A percentile compares a stretch with the other conserved stretches of the same genome.
phyloP scores from a whole-genome alignment of 2,113 vertebrate species.

The Nibea coibor region DNA sequence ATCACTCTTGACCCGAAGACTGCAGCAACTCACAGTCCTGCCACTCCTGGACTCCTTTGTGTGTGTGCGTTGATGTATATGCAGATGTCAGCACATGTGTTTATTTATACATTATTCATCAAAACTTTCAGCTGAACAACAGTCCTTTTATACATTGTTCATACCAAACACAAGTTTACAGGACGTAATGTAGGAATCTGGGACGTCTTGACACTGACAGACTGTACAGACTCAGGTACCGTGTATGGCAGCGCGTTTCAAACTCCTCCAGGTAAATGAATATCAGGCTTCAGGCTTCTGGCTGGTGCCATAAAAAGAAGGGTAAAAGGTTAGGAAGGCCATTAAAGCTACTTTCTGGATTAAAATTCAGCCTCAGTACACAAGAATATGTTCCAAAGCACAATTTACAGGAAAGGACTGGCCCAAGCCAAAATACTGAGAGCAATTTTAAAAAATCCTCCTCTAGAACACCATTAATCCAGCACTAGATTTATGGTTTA shows the following conservation, averaged over 20 bases:
- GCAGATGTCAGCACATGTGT: conserved; percentile 41
- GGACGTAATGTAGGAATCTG: not conserved
- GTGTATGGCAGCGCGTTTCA: conserved; percentile 7
- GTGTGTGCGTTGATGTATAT: not conserved
- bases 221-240: not conserved
- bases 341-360: conserved; percentile 55
- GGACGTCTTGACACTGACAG: not conserved
- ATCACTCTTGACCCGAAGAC: conserved; percentile 53
- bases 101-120: conserved; percentile 58
- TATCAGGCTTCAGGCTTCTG: not conserved
- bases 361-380: conserved; percentile 30
- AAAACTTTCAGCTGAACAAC: conserved; percentile 25
- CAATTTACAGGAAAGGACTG: conserved; percentile 26
- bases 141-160: not conserved
- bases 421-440: conserved; percentile 44
- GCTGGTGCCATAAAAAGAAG: conserved; percentile 41
- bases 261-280: conserved; percentile 5
- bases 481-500: conserved; percentile 29
- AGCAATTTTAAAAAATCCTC: conserved; percentile 3
- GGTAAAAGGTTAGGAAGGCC: conserved; percentile 35
- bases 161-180: not conserved
- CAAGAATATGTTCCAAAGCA: conserved; percentile 21
- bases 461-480: conserved; percentile 2
- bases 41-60: not conserved
- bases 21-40: not conserved